Evolutionary conservation across 1,140 invertebrate genomes (phyloP).

Genomic region (Sarcophaga bullata): DNA sequence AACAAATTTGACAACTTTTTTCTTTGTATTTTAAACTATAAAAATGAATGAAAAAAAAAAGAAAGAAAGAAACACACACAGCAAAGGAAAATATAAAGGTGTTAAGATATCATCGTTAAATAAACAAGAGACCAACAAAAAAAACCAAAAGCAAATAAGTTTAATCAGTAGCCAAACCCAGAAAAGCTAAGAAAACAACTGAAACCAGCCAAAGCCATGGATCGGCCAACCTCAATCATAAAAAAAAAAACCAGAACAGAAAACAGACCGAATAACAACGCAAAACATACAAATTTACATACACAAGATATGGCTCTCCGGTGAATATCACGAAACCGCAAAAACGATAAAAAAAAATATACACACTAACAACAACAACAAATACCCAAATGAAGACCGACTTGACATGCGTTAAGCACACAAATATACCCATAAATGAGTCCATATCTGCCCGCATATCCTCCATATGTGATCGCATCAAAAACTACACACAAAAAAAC

Average conservation of each 20-base stretch:
- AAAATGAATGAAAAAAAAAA: neutral
- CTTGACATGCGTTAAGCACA: neutral
- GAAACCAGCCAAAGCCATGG: neutral
- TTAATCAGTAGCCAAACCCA: constrained; percentile 32
- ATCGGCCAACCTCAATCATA: constrained; percentile 1
- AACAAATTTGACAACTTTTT: constrained; percentile 14
- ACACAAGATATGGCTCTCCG: too few relatives aligned
- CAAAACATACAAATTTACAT: neutral
- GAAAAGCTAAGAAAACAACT: constrained; percentile 8
- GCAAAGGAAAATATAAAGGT: neutral
- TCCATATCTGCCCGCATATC: too few relatives aligned
- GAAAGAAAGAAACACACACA: neutral
- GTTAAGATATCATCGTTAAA: constrained; percentile 34
- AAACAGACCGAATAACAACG: neutral
- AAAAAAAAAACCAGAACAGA: neutral
- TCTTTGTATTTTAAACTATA: neutral
- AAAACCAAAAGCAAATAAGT: neutral
- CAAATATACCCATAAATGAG: too few relatives aligned
- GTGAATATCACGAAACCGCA: constrained; percentile 6
- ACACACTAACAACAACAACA: neutral
- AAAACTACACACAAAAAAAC: too few relatives aligned
- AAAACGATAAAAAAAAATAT: constrained; percentile 25
- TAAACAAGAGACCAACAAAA: neutral
- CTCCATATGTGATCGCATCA: too few relatives aligned
- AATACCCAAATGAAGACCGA: neutral